These are phyloP conservation scores for Denticeps clupeoides DNA, from an alignment of 2,797 vertebrate genomes.

Conservation along the genomic window DNA sequence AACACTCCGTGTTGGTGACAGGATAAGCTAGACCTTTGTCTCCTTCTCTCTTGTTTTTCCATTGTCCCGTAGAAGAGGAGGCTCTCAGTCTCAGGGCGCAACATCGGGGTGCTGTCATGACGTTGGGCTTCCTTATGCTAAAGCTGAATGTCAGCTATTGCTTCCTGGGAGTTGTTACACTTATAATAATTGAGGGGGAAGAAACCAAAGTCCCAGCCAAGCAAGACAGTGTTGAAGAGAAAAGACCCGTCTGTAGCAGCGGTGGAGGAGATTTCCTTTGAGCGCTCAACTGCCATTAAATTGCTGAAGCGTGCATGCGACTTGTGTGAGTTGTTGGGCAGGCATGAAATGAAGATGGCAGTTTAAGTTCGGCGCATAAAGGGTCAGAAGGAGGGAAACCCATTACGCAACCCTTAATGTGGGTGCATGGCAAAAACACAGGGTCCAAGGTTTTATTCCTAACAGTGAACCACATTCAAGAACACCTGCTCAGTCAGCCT, in stretches of 20 bases:
- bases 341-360: conserved; percentile 12
- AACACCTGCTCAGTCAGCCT: conserved; percentile 6
- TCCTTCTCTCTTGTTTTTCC: background rate
- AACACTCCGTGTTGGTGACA: too few relatives aligned
- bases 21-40: conserved; percentile 3
- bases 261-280: conserved; percentile 6
- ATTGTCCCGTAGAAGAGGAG: background rate
- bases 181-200: background rate
- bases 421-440: conserved; percentile 8
- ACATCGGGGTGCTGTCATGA: background rate
- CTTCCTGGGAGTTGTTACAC: background rate
- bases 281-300: background rate
- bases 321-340: conserved; percentile 1
- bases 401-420: conserved; percentile 4
- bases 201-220: background rate
- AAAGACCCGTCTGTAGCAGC: background rate
- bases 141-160: background rate
- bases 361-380: conserved; percentile 8
- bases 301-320: background rate
- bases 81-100: background rate
- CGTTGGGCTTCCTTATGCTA: background rate
- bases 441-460: background rate
- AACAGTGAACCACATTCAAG: background rate
- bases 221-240: background rate
- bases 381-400: conserved; percentile 13